Conservation (phyloP, 1,140 invertebrate genomes). For the Leptinotarsa defecta region DNA sequence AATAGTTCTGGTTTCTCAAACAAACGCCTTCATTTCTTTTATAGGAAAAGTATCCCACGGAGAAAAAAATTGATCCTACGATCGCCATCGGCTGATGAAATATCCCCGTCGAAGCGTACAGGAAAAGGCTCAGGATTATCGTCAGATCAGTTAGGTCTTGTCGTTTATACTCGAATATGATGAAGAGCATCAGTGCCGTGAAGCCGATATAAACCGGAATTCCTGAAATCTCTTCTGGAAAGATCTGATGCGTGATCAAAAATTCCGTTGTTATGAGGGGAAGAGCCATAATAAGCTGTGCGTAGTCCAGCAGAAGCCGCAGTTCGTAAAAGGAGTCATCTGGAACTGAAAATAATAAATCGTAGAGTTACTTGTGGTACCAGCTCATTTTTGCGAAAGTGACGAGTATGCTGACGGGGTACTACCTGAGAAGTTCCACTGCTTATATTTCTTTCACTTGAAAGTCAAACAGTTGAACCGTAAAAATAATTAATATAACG, state of each 20-base stretch:
- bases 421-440: no score
- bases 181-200: slow-evolving; percentile 15
- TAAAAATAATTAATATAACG: no score
- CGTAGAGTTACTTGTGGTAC: neutral
- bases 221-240: slow-evolving; percentile 2
- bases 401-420: no score
- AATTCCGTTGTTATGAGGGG: slow-evolving; percentile 18
- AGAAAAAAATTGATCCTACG: neutral
- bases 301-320: slow-evolving; percentile 20
- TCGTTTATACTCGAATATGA: slow-evolving; percentile 16
- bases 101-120: neutral
- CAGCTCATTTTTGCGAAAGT: no score
- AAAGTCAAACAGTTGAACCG: no score
- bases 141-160: slow-evolving; percentile 19
- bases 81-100: neutral
- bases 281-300: slow-evolving; percentile 12
- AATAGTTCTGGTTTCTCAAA: neutral
- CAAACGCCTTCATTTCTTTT: slow-evolving; percentile 16
- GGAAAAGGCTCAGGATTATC: slow-evolving; percentile 18
- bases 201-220: slow-evolving; percentile 6
- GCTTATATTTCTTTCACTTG: no score
- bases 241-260: slow-evolving; percentile 8
- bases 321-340: slow-evolving; percentile 23
- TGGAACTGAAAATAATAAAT: slow-evolving; percentile 9
- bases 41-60: slow-evolving; percentile 4